Conservation (phyloP, 1,140 invertebrate genomes). For the Thaumetopoea pityocampa region DNA sequence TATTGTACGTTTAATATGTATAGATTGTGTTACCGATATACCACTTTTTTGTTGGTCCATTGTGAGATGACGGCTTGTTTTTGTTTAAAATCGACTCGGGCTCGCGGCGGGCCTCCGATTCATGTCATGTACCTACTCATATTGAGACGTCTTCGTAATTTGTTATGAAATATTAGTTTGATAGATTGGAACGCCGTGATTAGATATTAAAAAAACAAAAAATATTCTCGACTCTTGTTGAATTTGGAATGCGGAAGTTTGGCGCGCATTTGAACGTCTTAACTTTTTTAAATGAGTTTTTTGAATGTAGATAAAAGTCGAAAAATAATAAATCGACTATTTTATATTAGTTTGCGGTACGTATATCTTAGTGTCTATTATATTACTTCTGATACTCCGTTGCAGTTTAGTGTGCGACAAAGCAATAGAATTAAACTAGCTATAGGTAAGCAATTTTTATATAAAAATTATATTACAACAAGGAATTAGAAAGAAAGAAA, state of each 20-base stretch:
- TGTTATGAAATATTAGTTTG: conserved; percentile 32
- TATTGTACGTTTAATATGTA: conserved; percentile 61
- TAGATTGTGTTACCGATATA: conserved; percentile 72
- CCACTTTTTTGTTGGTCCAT: conserved; percentile 42
- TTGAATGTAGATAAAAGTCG: background rate
- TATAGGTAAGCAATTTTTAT: too few species aligned
- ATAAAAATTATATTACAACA: too few species aligned
- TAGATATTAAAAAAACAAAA: conserved; percentile 12
- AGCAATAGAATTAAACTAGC: too few species aligned
- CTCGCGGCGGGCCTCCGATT: conserved; percentile 16
- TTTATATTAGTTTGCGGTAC: too few species aligned
- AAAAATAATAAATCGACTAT: conserved; percentile 9
- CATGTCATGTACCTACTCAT: conserved; percentile 5
- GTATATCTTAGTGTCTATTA: too few species aligned
- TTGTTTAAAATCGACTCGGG: conserved; percentile 23
- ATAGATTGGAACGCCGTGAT: conserved; percentile 28
- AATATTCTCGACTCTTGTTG: conserved; percentile 6
- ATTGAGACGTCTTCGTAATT: conserved; percentile 29
- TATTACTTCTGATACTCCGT: too few species aligned
- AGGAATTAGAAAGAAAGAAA: too few species aligned
- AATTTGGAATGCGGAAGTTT: conserved; percentile 7
- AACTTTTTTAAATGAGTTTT: background rate
- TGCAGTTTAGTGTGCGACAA: too few species aligned
- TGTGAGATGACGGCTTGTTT: conserved; percentile 41
- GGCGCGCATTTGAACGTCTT: conserved; percentile 1